These are phyloP conservation scores for Crocodylus rhombifer DNA, from an alignment of 2,797 vertebrate species.

Conservation along the genomic window DNA sequence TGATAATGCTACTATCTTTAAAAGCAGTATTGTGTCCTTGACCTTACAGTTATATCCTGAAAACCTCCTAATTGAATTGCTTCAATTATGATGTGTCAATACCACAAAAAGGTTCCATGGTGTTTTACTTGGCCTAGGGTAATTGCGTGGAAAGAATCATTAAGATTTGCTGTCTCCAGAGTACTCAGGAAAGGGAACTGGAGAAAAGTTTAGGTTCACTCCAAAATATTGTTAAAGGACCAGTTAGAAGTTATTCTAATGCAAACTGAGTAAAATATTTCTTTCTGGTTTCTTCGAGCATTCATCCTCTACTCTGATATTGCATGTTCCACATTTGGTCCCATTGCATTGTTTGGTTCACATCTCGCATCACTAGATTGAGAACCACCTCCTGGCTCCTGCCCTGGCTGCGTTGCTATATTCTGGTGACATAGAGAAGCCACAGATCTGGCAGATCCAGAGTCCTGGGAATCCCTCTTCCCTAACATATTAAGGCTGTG, in stretches of 20 bases:
- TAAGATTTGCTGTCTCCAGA: constrained; percentile 80
- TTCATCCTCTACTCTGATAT: neutral
- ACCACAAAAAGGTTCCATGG: constrained; percentile 38
- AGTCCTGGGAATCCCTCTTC: constrained; percentile 48
- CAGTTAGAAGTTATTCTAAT: neutral
- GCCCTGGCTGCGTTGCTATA: neutral
- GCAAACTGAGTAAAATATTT: neutral
- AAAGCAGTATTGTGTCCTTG: constrained; percentile 45
- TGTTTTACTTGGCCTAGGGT: constrained; percentile 82
- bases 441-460: constrained; percentile 43
- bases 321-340: neutral
- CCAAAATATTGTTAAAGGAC: neutral
- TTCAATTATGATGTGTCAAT: constrained; percentile 76
- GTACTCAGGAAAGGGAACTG: constrained; percentile 17
- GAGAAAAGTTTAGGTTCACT: constrained; percentile 1
- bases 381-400: constrained; percentile 15
- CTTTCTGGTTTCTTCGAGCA: neutral
- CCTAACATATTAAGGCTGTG: constrained; percentile 58
- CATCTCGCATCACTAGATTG: neutral
- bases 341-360: neutral
- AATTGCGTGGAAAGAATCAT: constrained; percentile 79
- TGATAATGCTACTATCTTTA: constrained; percentile 32
- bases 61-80: constrained; percentile 79
- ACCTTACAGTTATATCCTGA: constrained; percentile 82
- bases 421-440: constrained; percentile 45